A percentile compares a stretch with the other conserved stretches of the same genome.
These are phyloP conservation scores for Eueremaeus valkanovi DNA, from an alignment of 2,888 invertebrate genomes.

Conservation along the genomic window DNA sequence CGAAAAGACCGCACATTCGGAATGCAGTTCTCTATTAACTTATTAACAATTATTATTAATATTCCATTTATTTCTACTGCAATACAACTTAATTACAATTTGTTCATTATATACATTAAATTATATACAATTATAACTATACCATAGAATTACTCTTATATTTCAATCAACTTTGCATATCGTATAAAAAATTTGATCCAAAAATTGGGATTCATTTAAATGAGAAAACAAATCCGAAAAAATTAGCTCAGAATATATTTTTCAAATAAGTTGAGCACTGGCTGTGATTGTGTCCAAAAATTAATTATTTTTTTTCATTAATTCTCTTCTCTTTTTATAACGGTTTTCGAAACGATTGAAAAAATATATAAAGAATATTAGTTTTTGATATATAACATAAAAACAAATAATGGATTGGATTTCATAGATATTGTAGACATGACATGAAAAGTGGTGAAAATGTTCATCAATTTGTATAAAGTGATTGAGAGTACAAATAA, in stretches of 20 bases:
- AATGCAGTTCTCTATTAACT: neutral
- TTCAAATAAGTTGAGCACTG: neutral
- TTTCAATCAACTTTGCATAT: constrained; percentile 21
- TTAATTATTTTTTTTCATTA: neutral
- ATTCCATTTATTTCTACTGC: constrained; percentile 21
- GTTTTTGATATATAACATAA: too few relatives aligned
- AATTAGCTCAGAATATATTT: constrained; percentile 1
- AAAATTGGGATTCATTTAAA: constrained; percentile 23
- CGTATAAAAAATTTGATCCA: constrained; percentile 30
- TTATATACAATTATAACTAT: neutral
- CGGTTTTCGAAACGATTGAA: too few relatives aligned
- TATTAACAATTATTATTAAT: constrained; percentile 2
- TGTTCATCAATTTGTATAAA: too few relatives aligned
- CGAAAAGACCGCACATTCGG: neutral
- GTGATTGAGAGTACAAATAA: too few relatives aligned
- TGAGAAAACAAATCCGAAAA: constrained; percentile 15
- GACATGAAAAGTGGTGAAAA: too few relatives aligned
- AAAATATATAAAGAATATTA: too few relatives aligned
- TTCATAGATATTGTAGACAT: too few relatives aligned
- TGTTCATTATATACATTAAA: constrained; percentile 11
- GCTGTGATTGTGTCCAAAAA: neutral
- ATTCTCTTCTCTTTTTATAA: too few relatives aligned
- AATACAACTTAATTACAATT: constrained; percentile 18
- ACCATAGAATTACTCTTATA: neutral
- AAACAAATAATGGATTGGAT: too few relatives aligned